Evolutionary conservation across 2,888 invertebrate genomes (phyloP).

Genomic region (Drosophila paranaensis): DNA sequence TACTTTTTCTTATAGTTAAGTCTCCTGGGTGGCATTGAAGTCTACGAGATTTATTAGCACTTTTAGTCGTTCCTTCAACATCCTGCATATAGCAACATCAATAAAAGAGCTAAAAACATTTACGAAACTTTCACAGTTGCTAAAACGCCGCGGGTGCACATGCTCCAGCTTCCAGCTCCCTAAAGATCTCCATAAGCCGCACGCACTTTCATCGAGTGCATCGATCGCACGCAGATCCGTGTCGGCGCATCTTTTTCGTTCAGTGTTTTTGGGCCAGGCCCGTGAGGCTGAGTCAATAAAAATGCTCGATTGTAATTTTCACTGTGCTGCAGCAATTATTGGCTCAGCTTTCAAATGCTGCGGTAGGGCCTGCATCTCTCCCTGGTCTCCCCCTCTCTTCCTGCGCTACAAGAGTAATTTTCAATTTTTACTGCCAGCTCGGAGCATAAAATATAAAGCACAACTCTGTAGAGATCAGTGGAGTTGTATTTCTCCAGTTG

Average conservation of each 20-base stretch:
- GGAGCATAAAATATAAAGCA: constrained; percentile 68
- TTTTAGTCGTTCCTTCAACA: constrained; percentile 38
- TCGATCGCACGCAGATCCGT: constrained; percentile 51
- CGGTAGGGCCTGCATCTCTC: constrained; percentile 55
- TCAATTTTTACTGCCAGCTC: constrained; percentile 70
- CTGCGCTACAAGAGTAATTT: constrained; percentile 64
- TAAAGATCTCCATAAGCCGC: constrained; percentile 53
- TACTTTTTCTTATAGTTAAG: background rate
- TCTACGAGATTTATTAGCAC: constrained; percentile 53
- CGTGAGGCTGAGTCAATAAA: constrained; percentile 56
- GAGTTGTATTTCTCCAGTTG: background rate
- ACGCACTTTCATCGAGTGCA: constrained; percentile 69
- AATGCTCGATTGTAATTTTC: constrained; percentile 76
- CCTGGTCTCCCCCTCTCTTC: background rate
- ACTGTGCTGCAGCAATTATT: constrained; percentile 68
- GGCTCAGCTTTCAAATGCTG: constrained; percentile 76
- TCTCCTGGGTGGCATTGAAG: constrained; percentile 55
- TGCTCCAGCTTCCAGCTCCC: constrained; percentile 26
- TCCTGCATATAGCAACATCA: constrained; percentile 26
- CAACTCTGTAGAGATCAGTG: constrained; percentile 24
- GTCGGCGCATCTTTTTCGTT: constrained; percentile 28
- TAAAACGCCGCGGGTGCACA: constrained; percentile 66
- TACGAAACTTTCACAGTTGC: constrained; percentile 63
- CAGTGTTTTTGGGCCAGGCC: constrained; percentile 1
- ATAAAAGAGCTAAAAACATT: background rate